Percentiles rank a stretch among this genome's conserved stretches.
phyloP scores from a whole-genome alignment of 2,888 invertebrate species.

The Phlogophora meticulosa region DNA sequence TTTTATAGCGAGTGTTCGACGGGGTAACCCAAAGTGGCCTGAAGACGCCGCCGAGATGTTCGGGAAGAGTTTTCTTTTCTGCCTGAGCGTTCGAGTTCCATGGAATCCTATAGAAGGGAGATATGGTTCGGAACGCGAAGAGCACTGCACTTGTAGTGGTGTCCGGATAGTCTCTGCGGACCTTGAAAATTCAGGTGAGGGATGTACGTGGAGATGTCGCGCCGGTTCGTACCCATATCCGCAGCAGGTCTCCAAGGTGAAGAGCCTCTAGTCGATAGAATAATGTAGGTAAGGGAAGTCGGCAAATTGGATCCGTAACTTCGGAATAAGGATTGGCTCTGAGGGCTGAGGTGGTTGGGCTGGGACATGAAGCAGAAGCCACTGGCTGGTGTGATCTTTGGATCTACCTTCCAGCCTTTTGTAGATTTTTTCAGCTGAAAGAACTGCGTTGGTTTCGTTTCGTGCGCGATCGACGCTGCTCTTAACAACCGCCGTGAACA shows the following conservation, averaged over 20 bases:
- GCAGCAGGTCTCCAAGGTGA: constrained; percentile 93
- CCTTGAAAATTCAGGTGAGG: constrained; percentile 81
- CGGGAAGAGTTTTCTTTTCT: constrained; percentile 72
- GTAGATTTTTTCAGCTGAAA: constrained; percentile 28
- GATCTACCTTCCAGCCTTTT: neutral
- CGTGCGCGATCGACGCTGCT: constrained; percentile 38
- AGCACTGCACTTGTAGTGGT: constrained; percentile 74
- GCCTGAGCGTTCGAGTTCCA: constrained; percentile 84
- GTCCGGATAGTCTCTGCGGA: constrained; percentile 78
- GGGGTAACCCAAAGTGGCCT: constrained; percentile 83
- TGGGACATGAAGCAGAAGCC: constrained; percentile 22
- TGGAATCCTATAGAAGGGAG: constrained; percentile 88
- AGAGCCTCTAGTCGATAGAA: constrained; percentile 79
- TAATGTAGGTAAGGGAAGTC: constrained; percentile 93
- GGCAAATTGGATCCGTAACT: constrained; percentile 93
- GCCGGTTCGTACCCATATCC: constrained; percentile 93
- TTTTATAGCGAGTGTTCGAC: constrained; percentile 68
- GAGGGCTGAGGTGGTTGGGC: constrained; percentile 63
- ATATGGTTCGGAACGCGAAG: constrained; percentile 87
- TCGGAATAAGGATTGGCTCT: constrained; percentile 94
- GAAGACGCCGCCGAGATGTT: constrained; percentile 87
- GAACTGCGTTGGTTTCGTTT: constrained; percentile 69
- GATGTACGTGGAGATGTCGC: constrained; percentile 78
- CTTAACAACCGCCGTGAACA: constrained; percentile 81
- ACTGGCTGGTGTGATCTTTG: constrained; percentile 4